Percentiles rank a stretch among this genome's conserved stretches.
phyloP scores from a whole-genome alignment of 2,113 vertebrate species.

The Phaetusa simplex region DNA sequence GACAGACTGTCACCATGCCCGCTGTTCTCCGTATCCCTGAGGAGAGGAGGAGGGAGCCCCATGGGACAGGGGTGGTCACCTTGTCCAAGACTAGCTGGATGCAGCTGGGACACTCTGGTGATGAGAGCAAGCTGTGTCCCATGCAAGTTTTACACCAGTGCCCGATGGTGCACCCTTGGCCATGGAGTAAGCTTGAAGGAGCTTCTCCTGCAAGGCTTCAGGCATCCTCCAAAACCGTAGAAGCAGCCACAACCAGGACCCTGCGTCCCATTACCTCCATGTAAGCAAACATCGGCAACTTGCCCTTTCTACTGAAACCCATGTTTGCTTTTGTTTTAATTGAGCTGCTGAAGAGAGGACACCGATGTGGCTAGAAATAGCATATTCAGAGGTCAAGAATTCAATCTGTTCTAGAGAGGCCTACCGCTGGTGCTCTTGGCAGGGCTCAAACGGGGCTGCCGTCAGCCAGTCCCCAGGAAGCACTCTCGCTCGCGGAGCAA shows the following conservation, averaged over 20 bases:
- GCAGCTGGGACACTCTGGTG: neutral
- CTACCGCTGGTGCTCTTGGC: conserved; percentile 51
- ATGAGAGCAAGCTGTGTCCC: neutral
- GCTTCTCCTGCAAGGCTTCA: neutral
- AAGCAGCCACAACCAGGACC: neutral
- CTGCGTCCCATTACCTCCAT: neutral
- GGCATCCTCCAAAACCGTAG: neutral
- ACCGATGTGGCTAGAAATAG: neutral
- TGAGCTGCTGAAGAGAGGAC: conserved; percentile 16
- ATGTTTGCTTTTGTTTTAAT: neutral
- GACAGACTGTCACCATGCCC: neutral
- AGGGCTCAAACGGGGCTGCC: neutral
- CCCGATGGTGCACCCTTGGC: neutral
- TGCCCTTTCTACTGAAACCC: neutral
- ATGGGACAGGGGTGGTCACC: neutral
- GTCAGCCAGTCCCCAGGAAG: conserved; percentile 55
- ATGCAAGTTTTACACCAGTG: neutral
- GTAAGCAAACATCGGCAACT: neutral
- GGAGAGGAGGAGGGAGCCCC: neutral
- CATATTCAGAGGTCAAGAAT: conserved; percentile 58
- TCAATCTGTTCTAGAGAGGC: conserved; percentile 57
- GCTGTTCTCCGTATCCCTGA: neutral
- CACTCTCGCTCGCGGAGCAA: neutral
- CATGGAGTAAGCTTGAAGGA: neutral
- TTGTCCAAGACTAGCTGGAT: neutral